Conservation (phyloP, 2,888 invertebrate genomes). For the Nephrotoma appendiculata region DNA sequence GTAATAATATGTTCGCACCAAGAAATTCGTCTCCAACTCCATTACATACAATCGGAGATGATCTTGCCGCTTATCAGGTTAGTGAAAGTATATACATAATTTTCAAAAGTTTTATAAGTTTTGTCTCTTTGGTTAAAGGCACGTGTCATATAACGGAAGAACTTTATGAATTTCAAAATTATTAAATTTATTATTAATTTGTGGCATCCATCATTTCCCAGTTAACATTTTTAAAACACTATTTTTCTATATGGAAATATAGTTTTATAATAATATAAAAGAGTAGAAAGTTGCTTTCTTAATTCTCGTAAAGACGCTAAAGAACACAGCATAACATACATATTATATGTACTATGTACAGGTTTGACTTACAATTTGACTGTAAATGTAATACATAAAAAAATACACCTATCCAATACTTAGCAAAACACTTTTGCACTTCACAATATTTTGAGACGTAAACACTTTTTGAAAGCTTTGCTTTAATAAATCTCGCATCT, state of each 20-base stretch:
- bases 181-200: not conserved
- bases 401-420: too few species aligned
- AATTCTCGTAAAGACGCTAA: not conserved
- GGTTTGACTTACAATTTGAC: too few species aligned
- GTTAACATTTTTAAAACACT: not conserved
- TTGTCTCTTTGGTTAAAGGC: not conserved
- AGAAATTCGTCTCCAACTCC: slow-evolving; percentile 32
- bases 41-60: slow-evolving; percentile 24
- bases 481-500: too few species aligned
- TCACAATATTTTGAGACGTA: too few species aligned
- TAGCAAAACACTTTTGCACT: too few species aligned
- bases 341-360: too few species aligned
- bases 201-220: not conserved
- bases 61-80: slow-evolving; percentile 33
- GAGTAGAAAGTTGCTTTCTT: not conserved
- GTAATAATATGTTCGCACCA: slow-evolving; percentile 29
- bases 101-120: too few species aligned
- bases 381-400: too few species aligned
- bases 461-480: too few species aligned
- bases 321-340: not conserved
- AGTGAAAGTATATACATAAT: not conserved
- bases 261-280: not conserved
- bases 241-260: not conserved
- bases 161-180: not conserved
- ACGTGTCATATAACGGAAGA: not conserved